Percentiles rank a stretch among this genome's conserved stretches.
Conservation (phyloP, 2,113 vertebrate genomes). For the Pedionomus torquatus region DNA sequence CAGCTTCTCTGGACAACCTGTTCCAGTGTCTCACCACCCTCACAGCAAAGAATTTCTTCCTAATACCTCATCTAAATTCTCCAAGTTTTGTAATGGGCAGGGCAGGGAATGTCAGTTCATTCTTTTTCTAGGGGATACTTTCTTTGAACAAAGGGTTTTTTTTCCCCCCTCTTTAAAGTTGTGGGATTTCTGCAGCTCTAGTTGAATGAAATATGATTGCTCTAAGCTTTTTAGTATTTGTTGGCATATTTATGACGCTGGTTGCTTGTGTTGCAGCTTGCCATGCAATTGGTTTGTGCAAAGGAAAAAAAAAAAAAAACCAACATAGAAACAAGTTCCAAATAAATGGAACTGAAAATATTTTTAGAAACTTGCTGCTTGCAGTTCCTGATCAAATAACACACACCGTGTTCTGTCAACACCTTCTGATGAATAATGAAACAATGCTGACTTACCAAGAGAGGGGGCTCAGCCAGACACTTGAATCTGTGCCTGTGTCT, state of each 20-base stretch:
- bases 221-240: background rate
- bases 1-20: too few species aligned
- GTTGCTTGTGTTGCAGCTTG: background rate
- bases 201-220: background rate
- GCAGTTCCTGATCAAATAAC: background rate
- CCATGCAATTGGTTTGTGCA: background rate
- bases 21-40: too few species aligned
- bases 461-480: background rate
- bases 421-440: constrained; percentile 31
- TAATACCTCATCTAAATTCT: too few species aligned
- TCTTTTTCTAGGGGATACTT: background rate
- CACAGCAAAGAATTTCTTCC: too few species aligned
- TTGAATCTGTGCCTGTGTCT: background rate
- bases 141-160: background rate
- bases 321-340: background rate
- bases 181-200: background rate
- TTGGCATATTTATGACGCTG: background rate
- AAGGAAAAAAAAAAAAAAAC: background rate
- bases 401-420: background rate
- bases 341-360: constrained; percentile 25
- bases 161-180: background rate
- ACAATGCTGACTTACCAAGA: background rate
- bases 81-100: background rate
- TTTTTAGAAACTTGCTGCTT: constrained; percentile 25
- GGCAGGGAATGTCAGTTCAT: background rate